These are phyloP conservation scores for Notocelia uddmanniana DNA, from an alignment of 2,888 invertebrate genomes.

Conservation along the genomic window DNA sequence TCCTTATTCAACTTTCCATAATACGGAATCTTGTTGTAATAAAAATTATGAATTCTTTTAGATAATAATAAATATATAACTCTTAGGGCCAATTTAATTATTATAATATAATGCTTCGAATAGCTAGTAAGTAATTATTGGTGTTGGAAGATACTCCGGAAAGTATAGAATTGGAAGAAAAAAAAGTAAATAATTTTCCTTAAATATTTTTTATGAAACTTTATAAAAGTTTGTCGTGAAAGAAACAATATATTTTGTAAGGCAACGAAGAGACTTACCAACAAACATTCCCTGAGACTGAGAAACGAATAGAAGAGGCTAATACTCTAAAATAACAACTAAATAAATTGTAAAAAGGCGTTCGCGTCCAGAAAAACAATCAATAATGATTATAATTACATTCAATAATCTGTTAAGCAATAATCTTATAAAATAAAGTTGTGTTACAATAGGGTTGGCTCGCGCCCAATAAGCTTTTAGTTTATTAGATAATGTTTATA, in stretches of 20 bases:
- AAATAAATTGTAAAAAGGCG: conserved; percentile 55
- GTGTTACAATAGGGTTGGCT: not conserved
- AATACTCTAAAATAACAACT: conserved; percentile 70
- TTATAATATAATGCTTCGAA: conserved; percentile 69
- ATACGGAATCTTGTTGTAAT: conserved; percentile 33
- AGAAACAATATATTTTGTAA: conserved; percentile 78
- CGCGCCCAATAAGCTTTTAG: not conserved
- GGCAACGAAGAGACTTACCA: conserved; percentile 85
- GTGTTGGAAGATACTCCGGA: conserved; percentile 60
- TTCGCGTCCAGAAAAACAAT: conserved; percentile 34
- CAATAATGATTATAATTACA: not conserved
- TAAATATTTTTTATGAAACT: conserved; percentile 81
- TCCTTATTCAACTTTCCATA: conserved; percentile 32
- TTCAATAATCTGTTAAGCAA: not conserved
- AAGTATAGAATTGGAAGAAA: conserved; percentile 56
- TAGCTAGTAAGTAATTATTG: conserved; percentile 70
- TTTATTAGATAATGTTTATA: too few species aligned
- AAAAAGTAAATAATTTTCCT: conserved; percentile 68
- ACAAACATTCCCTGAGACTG: conserved; percentile 85
- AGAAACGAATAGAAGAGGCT: conserved; percentile 77
- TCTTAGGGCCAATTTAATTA: conserved; percentile 62
- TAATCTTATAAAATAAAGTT: not conserved
- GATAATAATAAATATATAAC: conserved; percentile 9
- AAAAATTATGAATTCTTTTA: conserved; percentile 30
- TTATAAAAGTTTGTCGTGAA: conserved; percentile 68